Conservation (phyloP, 2,888 invertebrate species). For the Chrysolina oricalcia region DNA sequence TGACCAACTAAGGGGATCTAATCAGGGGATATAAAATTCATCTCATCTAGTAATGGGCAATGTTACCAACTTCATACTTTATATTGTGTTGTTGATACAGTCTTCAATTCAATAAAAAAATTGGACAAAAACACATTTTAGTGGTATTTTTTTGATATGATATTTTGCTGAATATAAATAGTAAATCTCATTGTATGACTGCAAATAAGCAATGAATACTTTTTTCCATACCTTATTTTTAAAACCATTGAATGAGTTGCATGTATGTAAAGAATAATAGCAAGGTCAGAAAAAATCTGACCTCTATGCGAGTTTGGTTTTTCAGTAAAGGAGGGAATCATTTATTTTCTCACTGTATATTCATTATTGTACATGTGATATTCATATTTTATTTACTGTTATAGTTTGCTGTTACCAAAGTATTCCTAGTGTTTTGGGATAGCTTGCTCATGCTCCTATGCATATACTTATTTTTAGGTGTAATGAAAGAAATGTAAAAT, state of each 20-base stretch:
- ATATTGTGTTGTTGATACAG: too few species aligned
- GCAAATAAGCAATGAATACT: too few species aligned
- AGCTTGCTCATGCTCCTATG: background rate
- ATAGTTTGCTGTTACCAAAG: conserved; percentile 20
- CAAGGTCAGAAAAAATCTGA: background rate
- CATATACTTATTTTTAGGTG: conserved; percentile 11
- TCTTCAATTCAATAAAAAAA: too few species aligned
- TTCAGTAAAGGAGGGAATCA: background rate
- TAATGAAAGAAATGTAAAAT: background rate
- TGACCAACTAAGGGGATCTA: too few species aligned
- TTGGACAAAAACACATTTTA: too few species aligned
- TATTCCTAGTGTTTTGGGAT: conserved; percentile 11
- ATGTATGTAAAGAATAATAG: background rate
- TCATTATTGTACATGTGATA: conserved; percentile 16
- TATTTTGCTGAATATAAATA: too few species aligned
- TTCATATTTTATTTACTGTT: conserved; percentile 4
- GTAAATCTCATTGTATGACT: too few species aligned
- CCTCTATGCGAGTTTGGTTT: background rate
- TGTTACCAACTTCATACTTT: too few species aligned
- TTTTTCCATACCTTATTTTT: too few species aligned
- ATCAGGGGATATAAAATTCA: too few species aligned
- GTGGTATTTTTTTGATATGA: too few species aligned
- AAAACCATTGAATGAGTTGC: background rate
- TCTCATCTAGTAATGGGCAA: too few species aligned
- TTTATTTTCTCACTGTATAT: conserved; percentile 3